These are phyloP conservation scores for Monopis laevigella DNA, from an alignment of 2,888 invertebrate genomes.

Conservation along the genomic window DNA sequence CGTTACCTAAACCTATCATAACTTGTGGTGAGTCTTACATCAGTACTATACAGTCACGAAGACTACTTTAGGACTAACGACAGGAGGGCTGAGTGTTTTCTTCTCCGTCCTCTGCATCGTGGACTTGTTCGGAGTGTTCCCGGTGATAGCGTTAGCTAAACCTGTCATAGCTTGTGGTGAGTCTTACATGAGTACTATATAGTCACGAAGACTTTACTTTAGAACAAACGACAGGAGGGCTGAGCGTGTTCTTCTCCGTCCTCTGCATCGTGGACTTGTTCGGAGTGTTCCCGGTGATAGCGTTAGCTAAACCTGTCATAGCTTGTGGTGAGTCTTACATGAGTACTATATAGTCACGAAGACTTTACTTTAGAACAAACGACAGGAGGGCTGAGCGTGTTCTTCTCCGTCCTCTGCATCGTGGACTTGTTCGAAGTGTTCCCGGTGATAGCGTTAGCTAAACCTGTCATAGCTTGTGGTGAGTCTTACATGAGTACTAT, in stretches of 20 bases:
- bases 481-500: no score
- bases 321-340: slow-evolving; percentile 82
- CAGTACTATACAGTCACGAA: no score
- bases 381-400: slow-evolving; percentile 68
- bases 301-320: slow-evolving; percentile 78
- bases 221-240: slow-evolving; percentile 44
- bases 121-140: slow-evolving; percentile 86
- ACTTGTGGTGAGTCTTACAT: slow-evolving; percentile 82
- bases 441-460: slow-evolving; percentile 80
- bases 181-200: no score
- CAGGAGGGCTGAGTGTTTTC: slow-evolving; percentile 70
- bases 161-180: slow-evolving; percentile 80
- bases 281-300: slow-evolving; percentile 83
- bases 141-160: slow-evolving; percentile 79
- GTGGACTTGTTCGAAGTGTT: slow-evolving; percentile 87
- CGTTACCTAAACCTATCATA: slow-evolving; percentile 78
- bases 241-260: slow-evolving; percentile 75
- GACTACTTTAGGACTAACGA: slow-evolving; percentile 22
- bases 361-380: slow-evolving; percentile 20
- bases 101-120: slow-evolving; percentile 80
- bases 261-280: slow-evolving; percentile 84
- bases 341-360: no score
- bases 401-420: slow-evolving; percentile 79
- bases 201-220: slow-evolving; percentile 1
- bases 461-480: slow-evolving; percentile 81